Evolutionary conservation across 2,797 vertebrate genomes (phyloP), one percentile per base, ranked within the genome.

Genomic region (Meda fulgida): DNA sequence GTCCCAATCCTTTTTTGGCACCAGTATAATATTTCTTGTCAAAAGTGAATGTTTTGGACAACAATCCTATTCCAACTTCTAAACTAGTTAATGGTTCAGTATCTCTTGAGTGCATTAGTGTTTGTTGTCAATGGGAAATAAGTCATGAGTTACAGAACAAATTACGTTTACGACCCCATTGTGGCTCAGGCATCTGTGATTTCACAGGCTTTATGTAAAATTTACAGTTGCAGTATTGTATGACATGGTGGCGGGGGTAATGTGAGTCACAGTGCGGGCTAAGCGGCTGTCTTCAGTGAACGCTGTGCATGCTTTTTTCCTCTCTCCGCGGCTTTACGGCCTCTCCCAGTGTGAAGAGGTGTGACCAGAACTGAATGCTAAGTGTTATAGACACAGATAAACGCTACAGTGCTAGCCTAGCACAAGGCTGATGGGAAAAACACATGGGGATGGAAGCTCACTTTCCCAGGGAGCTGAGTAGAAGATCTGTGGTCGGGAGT

Each of bases 181-280:
- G 93, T 92, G 92, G 95, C 96, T 95, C 96, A 95, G 96, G 96
- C 88, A 96, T 94, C 96, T 96, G 96, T 94, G 95, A 97, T 97
- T 97, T 96, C 95, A 93, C 93, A 95, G 95, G 92, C 94, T 96
- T 96, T 95, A 94, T 94, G 95, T 96, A 93, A 92, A 95, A 96
- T 97, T 92, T 94, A 92, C 95, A 95, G 95, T 95, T 94, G 95
- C 93, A 89, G 96, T 96, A 94, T 96, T 93, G 89, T 93, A 94
- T 96, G 96, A 96, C 97, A 92, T 93, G 91, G 86, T 90, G 94
- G 92, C 91, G 89, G 94, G 92, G 94, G 97, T 96, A 98, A 97
- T 96, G 86, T 90, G 95, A 97, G 94, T 96, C 94, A 89, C 89
- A 87, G 85, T 93, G 89, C 94, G n/a, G 94, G 93, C 92, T 96